Evolutionary conservation across 2,113 vertebrate genomes (phyloP).

Genomic region (Acrocephalus arundinaceus): DNA sequence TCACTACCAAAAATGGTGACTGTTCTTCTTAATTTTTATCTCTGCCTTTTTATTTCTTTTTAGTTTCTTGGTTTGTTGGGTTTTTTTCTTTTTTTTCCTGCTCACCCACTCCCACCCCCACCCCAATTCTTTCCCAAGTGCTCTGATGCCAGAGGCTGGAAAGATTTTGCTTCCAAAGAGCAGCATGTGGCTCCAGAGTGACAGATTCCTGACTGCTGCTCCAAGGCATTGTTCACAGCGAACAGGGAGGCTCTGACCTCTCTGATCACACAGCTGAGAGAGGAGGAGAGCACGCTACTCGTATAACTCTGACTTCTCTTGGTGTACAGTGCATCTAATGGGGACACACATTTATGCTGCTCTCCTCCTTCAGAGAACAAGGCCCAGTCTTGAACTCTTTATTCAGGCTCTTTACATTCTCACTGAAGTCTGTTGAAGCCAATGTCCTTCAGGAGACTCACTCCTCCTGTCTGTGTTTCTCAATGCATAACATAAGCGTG

Average conservation of each 20-base stretch:
- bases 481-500: not conserved
- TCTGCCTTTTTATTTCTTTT: not conserved
- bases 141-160: constrained; percentile 50
- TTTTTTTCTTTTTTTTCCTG: too few relatives aligned
- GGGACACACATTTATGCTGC: not conserved
- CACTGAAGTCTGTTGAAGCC: not conserved
- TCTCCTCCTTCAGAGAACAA: constrained; percentile 1
- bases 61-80: not conserved
- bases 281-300: constrained; percentile 38
- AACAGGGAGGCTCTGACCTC: constrained; percentile 61
- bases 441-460: not conserved
- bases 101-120: not conserved
- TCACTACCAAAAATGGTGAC: not conserved
- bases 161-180: constrained; percentile 65
- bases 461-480: not conserved
- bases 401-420: not conserved
- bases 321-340: not conserved
- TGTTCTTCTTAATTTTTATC: not conserved
- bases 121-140: not conserved
- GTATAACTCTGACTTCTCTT: constrained; percentile 27
- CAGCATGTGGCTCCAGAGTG: constrained; percentile 64
- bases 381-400: not conserved
- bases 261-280: constrained; percentile 53
- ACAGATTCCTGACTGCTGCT: constrained; percentile 67
- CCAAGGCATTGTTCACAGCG: constrained; percentile 56